Percentiles rank a stretch among this genome's conserved stretches.
phyloP scores from a whole-genome alignment of 1,140 invertebrate genomes.

The Drosophila prosaltans region DNA sequence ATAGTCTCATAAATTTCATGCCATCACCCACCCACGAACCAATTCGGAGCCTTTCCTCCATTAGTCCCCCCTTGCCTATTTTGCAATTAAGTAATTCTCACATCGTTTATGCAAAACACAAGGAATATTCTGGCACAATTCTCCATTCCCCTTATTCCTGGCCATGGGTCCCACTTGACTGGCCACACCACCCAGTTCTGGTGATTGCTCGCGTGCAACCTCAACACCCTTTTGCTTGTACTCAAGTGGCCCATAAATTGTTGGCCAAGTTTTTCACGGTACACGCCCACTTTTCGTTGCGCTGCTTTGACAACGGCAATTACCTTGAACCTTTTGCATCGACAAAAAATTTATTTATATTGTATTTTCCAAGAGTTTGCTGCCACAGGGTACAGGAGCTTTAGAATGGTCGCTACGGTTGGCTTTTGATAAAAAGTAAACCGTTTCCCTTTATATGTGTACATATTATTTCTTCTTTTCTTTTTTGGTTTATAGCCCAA shows the following conservation, averaged over 20 bases:
- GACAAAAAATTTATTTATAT: slow-evolving; percentile 71
- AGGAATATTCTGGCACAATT: slow-evolving; percentile 42
- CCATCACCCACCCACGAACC: slow-evolving; percentile 29
- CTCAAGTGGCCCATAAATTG: slow-evolving; percentile 81
- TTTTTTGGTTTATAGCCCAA: slow-evolving; percentile 69
- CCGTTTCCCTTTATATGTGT: slow-evolving; percentile 1
- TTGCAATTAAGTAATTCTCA: slow-evolving; percentile 81
- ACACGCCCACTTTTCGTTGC: slow-evolving; percentile 76
- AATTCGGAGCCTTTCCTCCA: slow-evolving; percentile 23
- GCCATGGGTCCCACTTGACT: slow-evolving; percentile 8
- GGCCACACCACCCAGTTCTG: slow-evolving; percentile 35
- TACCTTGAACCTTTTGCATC: slow-evolving; percentile 74
- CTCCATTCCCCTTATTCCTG: slow-evolving; percentile 17
- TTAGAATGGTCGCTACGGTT: neutral
- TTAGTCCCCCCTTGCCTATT: slow-evolving; percentile 25
- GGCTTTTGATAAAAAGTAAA: neutral
- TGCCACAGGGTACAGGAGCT: slow-evolving; percentile 33
- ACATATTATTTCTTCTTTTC: slow-evolving; percentile 38
- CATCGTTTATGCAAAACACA: slow-evolving; percentile 81
- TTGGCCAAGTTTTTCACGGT: slow-evolving; percentile 70
- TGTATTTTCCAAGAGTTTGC: slow-evolving; percentile 39
- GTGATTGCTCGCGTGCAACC: slow-evolving; percentile 77
- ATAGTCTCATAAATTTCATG: slow-evolving; percentile 49
- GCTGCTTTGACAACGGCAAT: slow-evolving; percentile 80
- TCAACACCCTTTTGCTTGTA: slow-evolving; percentile 81